Evolutionary conservation across 2,113 vertebrate genomes (phyloP).

Genomic region (Microcebus murinus): DNA sequence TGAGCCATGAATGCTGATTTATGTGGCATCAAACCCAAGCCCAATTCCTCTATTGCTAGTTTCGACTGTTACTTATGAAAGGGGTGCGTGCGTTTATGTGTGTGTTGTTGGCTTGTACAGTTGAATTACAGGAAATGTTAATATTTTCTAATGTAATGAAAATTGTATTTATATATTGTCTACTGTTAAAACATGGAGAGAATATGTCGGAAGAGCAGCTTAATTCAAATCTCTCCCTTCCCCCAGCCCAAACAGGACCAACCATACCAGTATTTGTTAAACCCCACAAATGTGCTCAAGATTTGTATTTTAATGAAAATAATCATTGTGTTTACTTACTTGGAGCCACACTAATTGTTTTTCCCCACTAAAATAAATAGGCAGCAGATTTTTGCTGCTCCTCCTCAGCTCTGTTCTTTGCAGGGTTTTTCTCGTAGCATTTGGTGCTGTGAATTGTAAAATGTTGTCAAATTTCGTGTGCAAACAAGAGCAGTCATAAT

Average conservation of each 20-base stretch:
- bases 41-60: not conserved
- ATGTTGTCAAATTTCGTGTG: slow-evolving; percentile 6
- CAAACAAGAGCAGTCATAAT: not conserved
- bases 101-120: not conserved
- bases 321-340: slow-evolving; percentile 73
- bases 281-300: slow-evolving; percentile 28
- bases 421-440: slow-evolving; percentile 49
- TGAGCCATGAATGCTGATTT: not conserved
- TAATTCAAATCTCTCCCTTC: slow-evolving; percentile 67
- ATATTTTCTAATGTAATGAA: not conserved
- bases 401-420: slow-evolving; percentile 18
- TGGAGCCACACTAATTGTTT: slow-evolving; percentile 35
- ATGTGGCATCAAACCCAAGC: slow-evolving; percentile 28
- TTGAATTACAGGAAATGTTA: slow-evolving; percentile 4
- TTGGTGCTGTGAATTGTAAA: slow-evolving; percentile 43
- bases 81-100: not conserved
- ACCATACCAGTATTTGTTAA: slow-evolving; percentile 46
- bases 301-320: slow-evolving; percentile 64
- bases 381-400: slow-evolving; percentile 38
- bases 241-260: slow-evolving; percentile 41
- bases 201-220: slow-evolving; percentile 68
- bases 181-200: slow-evolving; percentile 73
- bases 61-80: not conserved
- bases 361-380: slow-evolving; percentile 40
- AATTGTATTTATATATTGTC: not conserved